Evolutionary conservation across 1,140 invertebrate genomes (phyloP), one percentile per base, ranked within the genome.

Genomic region (Ostrea edulis): DNA sequence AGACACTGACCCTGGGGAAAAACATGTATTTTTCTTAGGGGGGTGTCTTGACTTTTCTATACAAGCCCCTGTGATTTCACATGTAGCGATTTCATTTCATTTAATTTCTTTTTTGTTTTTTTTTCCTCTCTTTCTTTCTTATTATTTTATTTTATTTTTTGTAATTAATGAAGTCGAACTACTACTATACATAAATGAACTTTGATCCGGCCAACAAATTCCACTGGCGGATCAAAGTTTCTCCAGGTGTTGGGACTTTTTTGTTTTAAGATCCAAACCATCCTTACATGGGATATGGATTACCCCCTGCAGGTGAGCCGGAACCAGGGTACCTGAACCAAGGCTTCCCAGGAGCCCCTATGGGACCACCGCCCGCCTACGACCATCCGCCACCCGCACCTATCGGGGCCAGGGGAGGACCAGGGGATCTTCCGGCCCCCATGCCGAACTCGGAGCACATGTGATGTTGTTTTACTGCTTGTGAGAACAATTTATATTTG

Each of bases 271-370:
- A 62, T 62, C 55, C 55, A 77, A 35, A 77, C 29, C 68, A 77
- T 17, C 68, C 68, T 77, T 77, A 77, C 68, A 77, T 77, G 68
- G 68, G 68, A 77, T 77, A 77, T 77, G 68, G 68, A 77, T 77
- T 77, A 77, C 68, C 68, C 22, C 68, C 68, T 77, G 68, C 68
- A 77, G 68, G 68, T 77, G 68, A 77, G 14, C 68, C 68, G 14
- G 68, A 77, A 14, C 68, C 25, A 77, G 68, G 25, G 4, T 77
- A 77, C 29, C 29, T 77, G 68, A 77, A 77, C 68, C 68, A 35
- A 2, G 68, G 68, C 22, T 77, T 77, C 5, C 68, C 68, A 12
- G 68, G 68, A 25, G 68, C 68, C 11, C 68, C 68, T 29, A 22
- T 77, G 12, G 68, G 68, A 77, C 68, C 68, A 77, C 68, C 68